Evolutionary conservation across 2,113 vertebrate genomes (phyloP), one percentile per base, ranked within the genome.

Genomic region (Hucho hucho): DNA sequence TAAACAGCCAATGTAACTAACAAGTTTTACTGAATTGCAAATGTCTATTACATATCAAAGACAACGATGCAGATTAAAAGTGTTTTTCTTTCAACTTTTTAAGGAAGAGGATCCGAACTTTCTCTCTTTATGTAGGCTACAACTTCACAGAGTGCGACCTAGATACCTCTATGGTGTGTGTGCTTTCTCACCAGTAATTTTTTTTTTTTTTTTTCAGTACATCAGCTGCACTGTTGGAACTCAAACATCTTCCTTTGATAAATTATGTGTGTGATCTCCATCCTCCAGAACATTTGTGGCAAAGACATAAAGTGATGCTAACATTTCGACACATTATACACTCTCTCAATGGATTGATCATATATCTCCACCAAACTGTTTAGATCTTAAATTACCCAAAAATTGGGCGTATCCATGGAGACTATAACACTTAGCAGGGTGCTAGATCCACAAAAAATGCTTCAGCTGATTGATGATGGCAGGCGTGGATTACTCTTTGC

Each of bases 401-500:
- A 6, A 59, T 9, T 22, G 18, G 58, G 20, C 1, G 18, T 61
- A 61, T 61, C n/a, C 58, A 61, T n/a, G 7, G n/a, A 61, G 58
- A 61, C 58, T 9, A 61, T 66, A 32, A 67, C 65, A 37, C 65
- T 67, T 20, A 67, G 29, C 26, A 65, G 64, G 64, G 64, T 32
- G 18, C 65, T 26, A 32, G 29, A 37, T 37, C 28, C 65, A 67
- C 18, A 37, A 7, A 66, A 43, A n/a, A 18, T 37, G 65, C 29
- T n/a, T 6, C 26, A 67, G 18, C 3, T 67, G 65, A 67, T 67
- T 32, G 65, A 67, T 67, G 65, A 67, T 43, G 65, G 29, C 29
- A 67, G 65, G 65, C 65, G 2, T 67, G 65, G 28, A 37, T 37
- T 29, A 65, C 65, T 32, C 29, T 67, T 29, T 67, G 20, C 29